A percentile compares a stretch with the other conserved stretches of the same genome.
These are phyloP conservation scores for Typhlichthys eigenmanni DNA, from an alignment of 2,797 vertebrate species.

Conservation along the genomic window DNA sequence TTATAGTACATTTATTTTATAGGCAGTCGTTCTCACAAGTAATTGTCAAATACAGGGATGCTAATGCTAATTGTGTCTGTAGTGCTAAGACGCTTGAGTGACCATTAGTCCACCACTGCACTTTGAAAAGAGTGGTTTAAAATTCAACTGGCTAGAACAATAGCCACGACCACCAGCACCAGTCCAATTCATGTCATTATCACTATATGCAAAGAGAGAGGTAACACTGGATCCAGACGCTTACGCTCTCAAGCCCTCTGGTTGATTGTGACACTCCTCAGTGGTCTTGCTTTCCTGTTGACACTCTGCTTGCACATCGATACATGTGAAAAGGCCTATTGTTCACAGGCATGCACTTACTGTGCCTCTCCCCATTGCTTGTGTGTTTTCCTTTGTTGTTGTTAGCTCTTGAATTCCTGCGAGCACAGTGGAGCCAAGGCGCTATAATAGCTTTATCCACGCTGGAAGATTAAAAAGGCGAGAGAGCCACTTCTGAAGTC, in stretches of 20 bases:
- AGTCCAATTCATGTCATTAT: conserved; percentile 18
- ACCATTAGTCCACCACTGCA: neutral
- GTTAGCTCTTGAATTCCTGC: conserved; percentile 27
- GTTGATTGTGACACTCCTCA: conserved; percentile 32
- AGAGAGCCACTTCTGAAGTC: conserved; percentile 16
- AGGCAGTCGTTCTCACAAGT: too few relatives aligned
- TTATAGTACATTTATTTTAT: too few relatives aligned
- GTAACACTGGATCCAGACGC: neutral
- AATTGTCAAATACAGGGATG: neutral
- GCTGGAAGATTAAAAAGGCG: conserved; percentile 13
- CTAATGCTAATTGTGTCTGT: neutral
- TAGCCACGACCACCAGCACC: neutral
- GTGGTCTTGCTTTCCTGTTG: conserved; percentile 41
- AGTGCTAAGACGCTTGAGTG: neutral
- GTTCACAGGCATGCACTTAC: conserved; percentile 44
- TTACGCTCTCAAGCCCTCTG: conserved; percentile 10
- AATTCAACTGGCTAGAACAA: neutral
- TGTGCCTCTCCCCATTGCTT: conserved; percentile 12
- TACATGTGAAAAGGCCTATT: conserved; percentile 51
- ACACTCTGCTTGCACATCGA: conserved; percentile 26
- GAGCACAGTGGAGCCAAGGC: conserved; percentile 14
- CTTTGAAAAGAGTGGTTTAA: neutral
- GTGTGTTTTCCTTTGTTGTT: neutral
- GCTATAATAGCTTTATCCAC: conserved; percentile 30
- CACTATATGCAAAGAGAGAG: conserved; percentile 6